Base-by-base conservation (phyloP, 2,888 invertebrate species). In the Thyatira batis region DNA sequence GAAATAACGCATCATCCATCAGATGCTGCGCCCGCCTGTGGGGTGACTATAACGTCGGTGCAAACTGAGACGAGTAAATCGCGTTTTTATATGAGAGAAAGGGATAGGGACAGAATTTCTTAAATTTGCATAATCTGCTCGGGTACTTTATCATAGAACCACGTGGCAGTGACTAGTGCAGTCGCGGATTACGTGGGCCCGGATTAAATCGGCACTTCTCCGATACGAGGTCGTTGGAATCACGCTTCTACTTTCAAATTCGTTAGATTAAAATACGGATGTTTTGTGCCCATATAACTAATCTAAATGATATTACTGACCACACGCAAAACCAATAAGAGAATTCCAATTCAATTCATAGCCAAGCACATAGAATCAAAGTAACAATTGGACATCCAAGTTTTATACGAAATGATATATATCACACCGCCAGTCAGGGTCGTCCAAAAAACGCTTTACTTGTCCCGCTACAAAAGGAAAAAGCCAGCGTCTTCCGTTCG, bases 101-200 rank as follows among this genome's bases (percentile, higher is more conserved):
- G 76, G 75, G 85, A 86, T 60, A 70, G 76, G 67, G 66, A 75
- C 78, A 79, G 76, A 88, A 85, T 84, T 90, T 87, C 78, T 82
- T 87, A 84, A 87, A 92, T 92, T 92, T 92, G 91, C 92, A 92
- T 92, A 92, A 92, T 91, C 92, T 90, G 87, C 80, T 82, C 73
- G 85, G 85, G 91, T 80, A 92, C 89, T 92, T 92, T 91, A 91
- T 92, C 91, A 92, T 90, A 84, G 89, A 85, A 91, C 89, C 92
- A 92, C 92, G 92, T 92, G 92, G 89, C 86, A 85, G 87, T 92
- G 92, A 91, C 92, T 91, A 90, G 87, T 90, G 91, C 92, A 92
- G 77, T 87, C 78, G 84, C 80, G 89, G 91, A 89, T 89, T 91
- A 90, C 83, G 84, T 74, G 71, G 71, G 70, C 71, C 65, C 67